Conservation (phyloP, 2,888 invertebrate species). For the Gnatocerus cornutus region DNA sequence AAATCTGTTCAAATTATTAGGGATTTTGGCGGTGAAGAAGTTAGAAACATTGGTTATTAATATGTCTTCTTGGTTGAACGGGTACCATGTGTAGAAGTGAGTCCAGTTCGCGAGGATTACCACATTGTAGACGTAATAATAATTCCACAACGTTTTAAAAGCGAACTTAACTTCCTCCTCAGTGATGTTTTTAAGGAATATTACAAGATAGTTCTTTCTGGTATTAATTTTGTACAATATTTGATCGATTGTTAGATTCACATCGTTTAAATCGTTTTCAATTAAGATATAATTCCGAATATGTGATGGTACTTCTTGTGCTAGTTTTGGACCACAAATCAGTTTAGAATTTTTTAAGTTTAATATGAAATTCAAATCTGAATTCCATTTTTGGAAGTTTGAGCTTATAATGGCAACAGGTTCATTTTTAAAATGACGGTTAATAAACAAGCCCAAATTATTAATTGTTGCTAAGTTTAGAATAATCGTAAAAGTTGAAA, state of each 20-base stretch:
- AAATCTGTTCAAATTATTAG: constrained; percentile 7
- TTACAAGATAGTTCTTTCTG: constrained; percentile 2
- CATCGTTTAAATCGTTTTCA: neutral
- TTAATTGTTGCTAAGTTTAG: neutral
- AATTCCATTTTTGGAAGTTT: too few relatives aligned
- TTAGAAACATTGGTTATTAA: neutral
- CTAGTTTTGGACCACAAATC: too few relatives aligned
- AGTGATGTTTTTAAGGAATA: constrained; percentile 4
- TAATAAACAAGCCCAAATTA: neutral
- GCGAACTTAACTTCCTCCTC: neutral
- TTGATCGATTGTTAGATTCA: neutral
- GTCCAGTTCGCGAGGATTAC: too few relatives aligned
- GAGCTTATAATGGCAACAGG: too few relatives aligned
- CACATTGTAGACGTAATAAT: too few relatives aligned
- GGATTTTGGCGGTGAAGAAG: constrained; percentile 2
- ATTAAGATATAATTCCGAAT: constrained; percentile 15
- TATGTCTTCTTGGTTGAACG: too few relatives aligned
- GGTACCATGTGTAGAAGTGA: too few relatives aligned
- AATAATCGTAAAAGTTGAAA: too few relatives aligned
- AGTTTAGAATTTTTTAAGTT: too few relatives aligned
- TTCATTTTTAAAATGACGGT: too few relatives aligned
- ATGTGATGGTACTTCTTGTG: neutral
- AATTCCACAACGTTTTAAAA: too few relatives aligned
- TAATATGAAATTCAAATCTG: too few relatives aligned
- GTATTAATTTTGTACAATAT: constrained; percentile 4